These are phyloP conservation scores for Dione vanillae DNA, from an alignment of 2,888 invertebrate genomes.

Conservation along the genomic window DNA sequence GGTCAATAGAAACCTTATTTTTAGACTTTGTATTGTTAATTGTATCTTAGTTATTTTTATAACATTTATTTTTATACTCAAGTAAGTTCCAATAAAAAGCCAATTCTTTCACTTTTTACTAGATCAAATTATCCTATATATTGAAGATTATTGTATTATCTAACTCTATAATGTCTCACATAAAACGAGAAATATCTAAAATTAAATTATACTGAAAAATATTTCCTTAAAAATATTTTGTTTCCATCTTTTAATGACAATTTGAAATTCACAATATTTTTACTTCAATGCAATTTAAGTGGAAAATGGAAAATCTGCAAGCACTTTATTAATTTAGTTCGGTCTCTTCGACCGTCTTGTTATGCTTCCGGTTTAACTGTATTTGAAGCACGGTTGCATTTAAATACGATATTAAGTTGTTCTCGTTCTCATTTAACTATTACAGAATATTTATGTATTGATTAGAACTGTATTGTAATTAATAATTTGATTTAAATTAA, in stretches of 20 bases:
- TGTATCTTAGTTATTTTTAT: too few species aligned
- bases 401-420: constrained; percentile 18
- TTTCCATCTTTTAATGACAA: neutral
- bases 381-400: constrained; percentile 26
- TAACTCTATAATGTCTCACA: neutral
- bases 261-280: constrained; percentile 23
- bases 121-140: too few species aligned
- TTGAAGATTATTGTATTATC: too few species aligned
- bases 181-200: neutral
- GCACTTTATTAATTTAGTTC: constrained; percentile 45
- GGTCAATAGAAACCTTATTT: too few species aligned
- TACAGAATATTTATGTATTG: constrained; percentile 1
- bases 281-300: constrained; percentile 37
- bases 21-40: too few species aligned
- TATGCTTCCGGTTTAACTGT: constrained; percentile 33
- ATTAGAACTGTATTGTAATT: neutral
- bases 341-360: constrained; percentile 36
- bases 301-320: constrained; percentile 45
- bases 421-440: constrained; percentile 10
- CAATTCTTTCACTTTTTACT: too few species aligned
- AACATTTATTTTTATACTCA: too few species aligned
- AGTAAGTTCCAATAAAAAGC: too few species aligned
- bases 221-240: neutral
- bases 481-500: too few species aligned
- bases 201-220: neutral